Evolutionary conservation across 1,140 invertebrate genomes (phyloP).

Genomic region (Plutomurus gul): DNA sequence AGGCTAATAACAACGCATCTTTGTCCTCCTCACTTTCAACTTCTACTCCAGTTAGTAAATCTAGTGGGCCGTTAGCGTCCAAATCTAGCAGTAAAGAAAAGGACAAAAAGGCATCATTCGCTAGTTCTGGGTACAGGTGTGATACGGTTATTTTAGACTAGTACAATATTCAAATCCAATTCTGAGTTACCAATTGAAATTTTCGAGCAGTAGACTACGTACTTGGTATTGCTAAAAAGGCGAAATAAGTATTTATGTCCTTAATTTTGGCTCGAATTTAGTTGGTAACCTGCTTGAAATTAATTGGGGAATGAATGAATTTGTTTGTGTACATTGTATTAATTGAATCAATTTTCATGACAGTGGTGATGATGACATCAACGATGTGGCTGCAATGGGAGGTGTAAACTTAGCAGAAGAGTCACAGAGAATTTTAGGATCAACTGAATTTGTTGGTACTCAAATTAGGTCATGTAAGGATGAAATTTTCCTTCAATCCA

Average conservation of each 20-base stretch:
- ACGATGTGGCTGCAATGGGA: conserved; percentile 98
- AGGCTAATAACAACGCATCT: conserved; percentile 27
- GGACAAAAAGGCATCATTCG: conserved; percentile 66
- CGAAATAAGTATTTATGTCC: too few species aligned
- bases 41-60: conserved; percentile 21
- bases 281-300: too few species aligned
- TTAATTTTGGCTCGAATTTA: too few species aligned
- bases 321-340: not conserved
- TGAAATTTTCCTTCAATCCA: conserved; percentile 82
- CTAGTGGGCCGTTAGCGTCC: conserved; percentile 48
- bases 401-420: conserved; percentile 98
- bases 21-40: conserved; percentile 20
- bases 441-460: conserved; percentile 92
- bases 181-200: not conserved
- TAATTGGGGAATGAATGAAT: too few species aligned
- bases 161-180: not conserved
- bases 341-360: conserved; percentile 42
- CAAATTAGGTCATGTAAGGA: conserved; percentile 96
- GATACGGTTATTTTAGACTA: conserved; percentile 35
- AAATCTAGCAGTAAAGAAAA: conserved; percentile 64
- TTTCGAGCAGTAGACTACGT: too few species aligned
- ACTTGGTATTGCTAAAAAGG: too few species aligned
- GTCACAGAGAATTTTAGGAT: conserved; percentile 90
- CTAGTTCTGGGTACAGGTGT: conserved; percentile 62
- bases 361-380: conserved; percentile 91